phyloP scores from a whole-genome alignment of 2,888 invertebrate genomes.

The Pardosa pseudoannulata region DNA sequence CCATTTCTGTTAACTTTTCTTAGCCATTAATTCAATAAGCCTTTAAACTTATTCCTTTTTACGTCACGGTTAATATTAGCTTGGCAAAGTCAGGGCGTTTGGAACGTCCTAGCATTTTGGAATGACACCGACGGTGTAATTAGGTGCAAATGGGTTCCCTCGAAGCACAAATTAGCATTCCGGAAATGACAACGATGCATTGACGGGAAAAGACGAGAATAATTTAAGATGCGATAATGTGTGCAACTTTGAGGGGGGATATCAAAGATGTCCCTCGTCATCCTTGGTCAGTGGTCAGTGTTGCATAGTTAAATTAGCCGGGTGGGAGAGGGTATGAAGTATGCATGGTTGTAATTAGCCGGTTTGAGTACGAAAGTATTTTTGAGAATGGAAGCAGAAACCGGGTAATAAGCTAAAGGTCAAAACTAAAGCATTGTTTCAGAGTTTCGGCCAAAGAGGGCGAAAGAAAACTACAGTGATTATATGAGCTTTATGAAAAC shows the following conservation, averaged over 20 bases:
- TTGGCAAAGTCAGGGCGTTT: background rate
- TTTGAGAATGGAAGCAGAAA: background rate
- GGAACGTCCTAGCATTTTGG: background rate
- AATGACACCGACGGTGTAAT: constrained; percentile 57
- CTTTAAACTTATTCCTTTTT: background rate
- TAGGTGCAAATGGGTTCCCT: constrained; percentile 71
- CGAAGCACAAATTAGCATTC: constrained; percentile 68
- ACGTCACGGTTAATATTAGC: constrained; percentile 30
- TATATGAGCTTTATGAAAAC: no score
- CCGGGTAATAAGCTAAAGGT: background rate
- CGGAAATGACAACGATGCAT: constrained; percentile 65
- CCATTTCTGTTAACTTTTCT: no score
- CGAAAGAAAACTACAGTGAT: no score
- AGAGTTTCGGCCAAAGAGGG: no score
- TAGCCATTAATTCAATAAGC: no score
- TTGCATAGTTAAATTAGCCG: constrained; percentile 10
- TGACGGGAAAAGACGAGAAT: constrained; percentile 46
- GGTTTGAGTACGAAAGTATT: background rate
- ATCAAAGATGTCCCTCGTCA: background rate
- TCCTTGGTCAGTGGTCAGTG: constrained; percentile 43
- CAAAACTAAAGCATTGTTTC: no score
- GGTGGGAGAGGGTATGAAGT: background rate
- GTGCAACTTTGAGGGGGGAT: background rate
- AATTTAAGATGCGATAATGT: constrained; percentile 44
- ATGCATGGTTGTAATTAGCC: background rate